These are phyloP conservation scores for Spondyliosoma cantharus DNA, from an alignment of 2,797 vertebrate species.

Conservation along the genomic window DNA sequence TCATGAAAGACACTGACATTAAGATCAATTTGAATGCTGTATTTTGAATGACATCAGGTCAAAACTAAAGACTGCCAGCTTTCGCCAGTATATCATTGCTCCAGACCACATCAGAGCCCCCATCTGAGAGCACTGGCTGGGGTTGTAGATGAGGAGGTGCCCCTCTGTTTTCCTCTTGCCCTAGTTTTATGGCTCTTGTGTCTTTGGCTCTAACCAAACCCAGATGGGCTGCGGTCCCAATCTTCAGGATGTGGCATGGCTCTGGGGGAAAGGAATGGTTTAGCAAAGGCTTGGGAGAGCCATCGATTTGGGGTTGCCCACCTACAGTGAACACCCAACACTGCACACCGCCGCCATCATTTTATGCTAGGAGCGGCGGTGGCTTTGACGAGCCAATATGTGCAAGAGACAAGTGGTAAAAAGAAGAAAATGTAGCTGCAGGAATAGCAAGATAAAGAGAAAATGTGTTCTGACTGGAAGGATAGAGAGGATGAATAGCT, in stretches of 20 bases:
- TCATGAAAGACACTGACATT: slow-evolving; percentile 1
- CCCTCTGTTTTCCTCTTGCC: slow-evolving; percentile 69
- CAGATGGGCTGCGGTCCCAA: slow-evolving; percentile 78
- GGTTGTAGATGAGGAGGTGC: slow-evolving; percentile 72
- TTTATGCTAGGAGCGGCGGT: slow-evolving; percentile 28
- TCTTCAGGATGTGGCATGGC: slow-evolving; percentile 78
- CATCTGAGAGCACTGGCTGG: slow-evolving; percentile 55
- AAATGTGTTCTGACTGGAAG: slow-evolving; percentile 22
- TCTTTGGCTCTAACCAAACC: slow-evolving; percentile 75
- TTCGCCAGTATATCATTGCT: slow-evolving; percentile 42
- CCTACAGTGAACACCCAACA: slow-evolving; percentile 68
- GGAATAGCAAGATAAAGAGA: slow-evolving; percentile 24
- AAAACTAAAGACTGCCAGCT: slow-evolving; percentile 50
- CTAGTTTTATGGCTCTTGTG: slow-evolving; percentile 70
- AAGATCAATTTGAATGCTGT: slow-evolving; percentile 21
- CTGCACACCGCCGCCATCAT: slow-evolving; percentile 21
- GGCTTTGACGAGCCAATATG: slow-evolving; percentile 37
- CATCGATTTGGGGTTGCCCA: slow-evolving; percentile 68
- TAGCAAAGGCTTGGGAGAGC: slow-evolving; percentile 62
- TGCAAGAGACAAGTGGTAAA: slow-evolving; percentile 41
- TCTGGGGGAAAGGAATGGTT: slow-evolving; percentile 56
- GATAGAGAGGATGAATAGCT: slow-evolving; percentile 21
- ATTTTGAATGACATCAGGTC: slow-evolving; percentile 45
- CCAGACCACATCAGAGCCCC: slow-evolving; percentile 70
- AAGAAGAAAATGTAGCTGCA: slow-evolving; percentile 15